A percentile compares a stretch with the other conserved stretches of the same genome.
phyloP scores from a whole-genome alignment of 2,888 invertebrate species.

The Strigamia crassipes region DNA sequence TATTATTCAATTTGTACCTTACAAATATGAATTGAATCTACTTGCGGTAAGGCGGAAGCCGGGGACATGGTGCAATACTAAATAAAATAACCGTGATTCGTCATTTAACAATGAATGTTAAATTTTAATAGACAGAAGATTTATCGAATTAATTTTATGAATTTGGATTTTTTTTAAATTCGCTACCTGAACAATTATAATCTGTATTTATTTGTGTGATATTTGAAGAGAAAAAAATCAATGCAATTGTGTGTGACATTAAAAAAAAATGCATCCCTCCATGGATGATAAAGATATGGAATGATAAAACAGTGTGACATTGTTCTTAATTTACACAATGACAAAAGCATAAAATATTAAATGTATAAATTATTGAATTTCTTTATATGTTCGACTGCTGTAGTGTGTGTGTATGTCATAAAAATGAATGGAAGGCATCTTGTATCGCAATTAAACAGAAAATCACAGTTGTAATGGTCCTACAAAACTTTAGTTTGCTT shows the following conservation, averaged over 20 bases:
- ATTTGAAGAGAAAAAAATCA: slow-evolving; percentile 24
- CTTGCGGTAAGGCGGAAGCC: slow-evolving; percentile 10
- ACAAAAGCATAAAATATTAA: background rate
- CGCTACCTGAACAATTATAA: background rate
- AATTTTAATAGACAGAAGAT: background rate
- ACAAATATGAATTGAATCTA: slow-evolving; percentile 7
- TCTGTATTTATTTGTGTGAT: slow-evolving; percentile 32
- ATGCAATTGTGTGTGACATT: slow-evolving; percentile 5
- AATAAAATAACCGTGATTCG: background rate
- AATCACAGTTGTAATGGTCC: slow-evolving; percentile 5
- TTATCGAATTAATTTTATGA: background rate
- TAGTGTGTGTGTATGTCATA: background rate
- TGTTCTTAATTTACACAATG: background rate
- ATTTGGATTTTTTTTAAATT: background rate
- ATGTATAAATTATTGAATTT: background rate
- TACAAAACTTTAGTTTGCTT: background rate
- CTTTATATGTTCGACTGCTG: background rate
- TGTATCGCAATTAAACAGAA: slow-evolving; percentile 1
- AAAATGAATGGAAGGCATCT: background rate
- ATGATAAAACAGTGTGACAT: background rate
- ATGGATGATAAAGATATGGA: slow-evolving; percentile 6
- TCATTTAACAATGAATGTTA: background rate
- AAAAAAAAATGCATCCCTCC: slow-evolving; percentile 8
- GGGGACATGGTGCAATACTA: background rate
- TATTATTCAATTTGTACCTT: slow-evolving; percentile 31